Conservation (phyloP, 2,888 invertebrate genomes). For the Conops quadrifasciatus region DNA sequence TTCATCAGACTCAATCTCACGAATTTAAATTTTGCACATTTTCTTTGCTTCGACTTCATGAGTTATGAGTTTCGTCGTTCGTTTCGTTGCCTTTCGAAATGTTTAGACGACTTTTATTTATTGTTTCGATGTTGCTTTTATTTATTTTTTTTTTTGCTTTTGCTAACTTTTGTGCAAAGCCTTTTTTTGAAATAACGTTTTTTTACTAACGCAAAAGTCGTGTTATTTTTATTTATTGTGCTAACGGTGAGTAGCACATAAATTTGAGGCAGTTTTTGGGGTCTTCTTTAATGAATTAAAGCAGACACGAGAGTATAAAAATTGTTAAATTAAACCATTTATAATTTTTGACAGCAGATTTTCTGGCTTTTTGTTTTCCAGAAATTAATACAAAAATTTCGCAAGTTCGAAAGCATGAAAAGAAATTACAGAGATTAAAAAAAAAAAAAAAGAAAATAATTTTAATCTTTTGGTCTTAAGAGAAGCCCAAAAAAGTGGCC, state of each 20-base stretch:
- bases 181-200: too few relatives aligned
- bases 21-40: conserved; percentile 50
- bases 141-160: not conserved
- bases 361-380: not conserved
- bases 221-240: not conserved
- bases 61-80: conserved; percentile 17
- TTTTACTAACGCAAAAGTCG: not conserved
- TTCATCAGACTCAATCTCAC: conserved; percentile 61
- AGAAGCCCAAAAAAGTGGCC: too few relatives aligned
- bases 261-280: not conserved
- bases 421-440: not conserved
- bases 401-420: not conserved
- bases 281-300: not conserved
- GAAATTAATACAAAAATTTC: not conserved
- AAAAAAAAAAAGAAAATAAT: too few relatives aligned
- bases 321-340: conserved; percentile 8
- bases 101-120: not conserved
- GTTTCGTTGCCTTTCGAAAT: not conserved
- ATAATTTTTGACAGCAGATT: not conserved
- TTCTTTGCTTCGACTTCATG: conserved; percentile 16
- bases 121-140: not conserved
- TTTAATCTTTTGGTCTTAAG: too few relatives aligned
- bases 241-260: not conserved
- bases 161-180: not conserved
- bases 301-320: not conserved